Evolutionary conservation across 2,797 vertebrate genomes (phyloP).

Genomic region (Salarias fasciatus): DNA sequence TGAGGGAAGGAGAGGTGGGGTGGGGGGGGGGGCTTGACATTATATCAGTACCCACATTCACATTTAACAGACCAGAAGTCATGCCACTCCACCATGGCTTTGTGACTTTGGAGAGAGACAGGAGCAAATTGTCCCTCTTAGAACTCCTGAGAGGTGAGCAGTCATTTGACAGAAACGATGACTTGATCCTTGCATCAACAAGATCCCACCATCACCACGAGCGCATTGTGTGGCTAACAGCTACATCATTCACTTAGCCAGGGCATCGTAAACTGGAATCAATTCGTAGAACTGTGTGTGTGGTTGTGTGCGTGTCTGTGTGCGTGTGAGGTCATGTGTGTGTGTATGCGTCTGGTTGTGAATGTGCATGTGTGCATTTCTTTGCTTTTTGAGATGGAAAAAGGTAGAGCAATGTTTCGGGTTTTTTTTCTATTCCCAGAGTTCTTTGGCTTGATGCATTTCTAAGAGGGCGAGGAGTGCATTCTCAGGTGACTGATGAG

Average conservation of each 20-base stretch:
- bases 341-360: too few species aligned
- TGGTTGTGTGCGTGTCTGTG: slow-evolving; percentile 43
- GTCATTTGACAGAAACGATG: slow-evolving; percentile 56
- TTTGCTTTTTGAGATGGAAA: slow-evolving; percentile 70
- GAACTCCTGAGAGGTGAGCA: slow-evolving; percentile 75
- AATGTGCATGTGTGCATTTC: slow-evolving; percentile 71
- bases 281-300: slow-evolving; percentile 46
- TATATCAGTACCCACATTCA: slow-evolving; percentile 76
- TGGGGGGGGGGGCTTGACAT: slow-evolving; percentile 42
- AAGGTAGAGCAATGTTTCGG: slow-evolving; percentile 57
- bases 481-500: slow-evolving; percentile 99
- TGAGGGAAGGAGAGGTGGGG: slow-evolving; percentile 27
- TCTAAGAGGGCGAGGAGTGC: slow-evolving; percentile 96
- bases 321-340: too few species aligned
- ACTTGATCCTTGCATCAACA: slow-evolving; percentile 56
- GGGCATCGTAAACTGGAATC: slow-evolving; percentile 67
- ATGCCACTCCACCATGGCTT: slow-evolving; percentile 65
- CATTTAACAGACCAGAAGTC: slow-evolving; percentile 74
- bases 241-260: slow-evolving; percentile 67
- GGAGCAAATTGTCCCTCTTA: slow-evolving; percentile 59
- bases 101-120: slow-evolving; percentile 74
- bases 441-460: slow-evolving; percentile 93
- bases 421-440: slow-evolving; percentile 72
- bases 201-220: slow-evolving; percentile 60
- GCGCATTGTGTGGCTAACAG: slow-evolving; percentile 57